A percentile compares a stretch with the other conserved stretches of the same genome.
These are phyloP conservation scores for Lymantria dispar DNA, from an alignment of 2,888 invertebrate species.

Conservation along the genomic window DNA sequence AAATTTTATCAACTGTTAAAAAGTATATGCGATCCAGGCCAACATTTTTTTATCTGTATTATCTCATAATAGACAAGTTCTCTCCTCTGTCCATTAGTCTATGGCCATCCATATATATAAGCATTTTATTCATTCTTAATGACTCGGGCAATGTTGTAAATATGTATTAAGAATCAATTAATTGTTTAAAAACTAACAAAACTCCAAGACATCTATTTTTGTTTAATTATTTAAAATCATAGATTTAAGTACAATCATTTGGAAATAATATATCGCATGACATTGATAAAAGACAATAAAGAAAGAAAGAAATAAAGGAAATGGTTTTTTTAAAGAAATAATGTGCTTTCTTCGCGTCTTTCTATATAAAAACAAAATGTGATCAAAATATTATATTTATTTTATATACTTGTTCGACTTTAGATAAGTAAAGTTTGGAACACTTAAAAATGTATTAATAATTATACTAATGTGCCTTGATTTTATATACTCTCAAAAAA, in stretches of 20 bases:
- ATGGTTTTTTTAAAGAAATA: too few relatives aligned
- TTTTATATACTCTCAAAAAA: not conserved
- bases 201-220: conserved; percentile 6
- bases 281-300: not conserved
- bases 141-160: conserved; percentile 11
- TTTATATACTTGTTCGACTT: not conserved
- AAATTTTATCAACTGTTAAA: too few relatives aligned
- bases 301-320: too few relatives aligned
- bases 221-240: conserved; percentile 10
- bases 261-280: conserved; percentile 34
- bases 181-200: conserved; percentile 2
- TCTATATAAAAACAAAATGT: not conserved
- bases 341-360: too few relatives aligned
- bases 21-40: too few relatives aligned
- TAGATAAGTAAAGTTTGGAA: not conserved
- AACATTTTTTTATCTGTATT: too few relatives aligned
- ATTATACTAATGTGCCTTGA: conserved; percentile 36
- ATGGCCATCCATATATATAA: too few relatives aligned
- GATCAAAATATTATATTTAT: not conserved
- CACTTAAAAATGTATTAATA: conserved; percentile 38
- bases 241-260: conserved; percentile 33
- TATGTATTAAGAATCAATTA: conserved; percentile 18
- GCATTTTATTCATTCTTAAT: not conserved
- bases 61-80: too few relatives aligned
- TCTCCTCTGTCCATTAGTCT: too few relatives aligned